Evolutionary conservation across 2,113 vertebrate species (phyloP).

Genomic region (Cervus canadensis): DNA sequence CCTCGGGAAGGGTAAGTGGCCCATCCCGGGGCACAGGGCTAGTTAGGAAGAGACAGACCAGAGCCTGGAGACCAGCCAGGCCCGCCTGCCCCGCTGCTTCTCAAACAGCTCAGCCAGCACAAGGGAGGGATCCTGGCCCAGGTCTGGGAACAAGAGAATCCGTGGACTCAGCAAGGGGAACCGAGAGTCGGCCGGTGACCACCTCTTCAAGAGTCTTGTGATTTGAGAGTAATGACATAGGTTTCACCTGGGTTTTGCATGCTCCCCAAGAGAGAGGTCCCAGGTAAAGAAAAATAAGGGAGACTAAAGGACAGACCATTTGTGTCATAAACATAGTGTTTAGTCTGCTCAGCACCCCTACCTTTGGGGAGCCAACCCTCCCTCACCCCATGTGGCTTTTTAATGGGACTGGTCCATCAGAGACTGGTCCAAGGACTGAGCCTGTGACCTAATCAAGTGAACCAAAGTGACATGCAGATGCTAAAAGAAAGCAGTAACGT

Average conservation of each 20-base stretch:
- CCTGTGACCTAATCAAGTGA: background rate
- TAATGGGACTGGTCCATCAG: background rate
- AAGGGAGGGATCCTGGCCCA: background rate
- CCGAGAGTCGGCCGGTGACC: background rate
- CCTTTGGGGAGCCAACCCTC: background rate
- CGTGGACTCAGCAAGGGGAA: background rate
- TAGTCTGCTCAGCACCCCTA: background rate
- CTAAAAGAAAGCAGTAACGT: background rate
- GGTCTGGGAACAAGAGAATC: background rate
- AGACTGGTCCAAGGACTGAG: background rate
- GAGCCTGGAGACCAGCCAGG: background rate
- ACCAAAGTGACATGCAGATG: background rate
- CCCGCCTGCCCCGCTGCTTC: background rate
- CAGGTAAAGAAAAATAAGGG: background rate
- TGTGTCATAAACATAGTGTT: background rate
- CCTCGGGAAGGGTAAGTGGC: constrained; percentile 17
- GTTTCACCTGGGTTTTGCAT: background rate
- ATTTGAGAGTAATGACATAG: background rate
- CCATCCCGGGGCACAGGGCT: background rate
- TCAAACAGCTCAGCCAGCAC: background rate
- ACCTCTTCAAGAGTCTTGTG: background rate
- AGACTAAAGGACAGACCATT: background rate
- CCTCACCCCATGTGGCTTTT: background rate
- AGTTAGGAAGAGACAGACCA: background rate
- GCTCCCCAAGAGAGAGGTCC: background rate